Base-by-base conservation (phyloP, 2,888 invertebrate genomes). In the Pelosia muscerda region DNA sequence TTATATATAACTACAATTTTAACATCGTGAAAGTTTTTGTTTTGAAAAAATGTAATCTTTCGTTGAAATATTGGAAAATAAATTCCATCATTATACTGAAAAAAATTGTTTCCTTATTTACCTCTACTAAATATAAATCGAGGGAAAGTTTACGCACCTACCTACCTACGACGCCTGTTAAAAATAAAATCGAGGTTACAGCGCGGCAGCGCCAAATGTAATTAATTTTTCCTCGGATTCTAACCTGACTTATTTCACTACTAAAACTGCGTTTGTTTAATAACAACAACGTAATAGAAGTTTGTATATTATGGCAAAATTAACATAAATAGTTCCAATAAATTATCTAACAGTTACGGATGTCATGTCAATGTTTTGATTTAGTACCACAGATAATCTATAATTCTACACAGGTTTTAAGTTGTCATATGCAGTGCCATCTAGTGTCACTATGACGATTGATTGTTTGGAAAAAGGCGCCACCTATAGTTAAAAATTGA, bases 21-120 rank as follows among this genome's bases (percentile, higher is more conserved):
- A 89, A 88, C 86, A 87, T 87, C 85, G 86, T 89, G 88, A 89
- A 86, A 83, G 84, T 86, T 85, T 87, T 86, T 86, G 83, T 87
- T 85, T 86, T 84, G 84, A 86, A 84, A 87, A 85, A 88, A 86
- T 92, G 90, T 93, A 92, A 92, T 88, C 88, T 86, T 89, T 90
- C 89, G 90, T 91, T 89, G 88, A 90, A 87, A 85, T 76, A 83
- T 90, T 90, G 90, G 91, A 88, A 90, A 94, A 92, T 93, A 93
- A 94, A 94, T 90, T 91, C 90, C 92, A 90, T 91, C 91, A 88
- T 87, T 86, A 89, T 88, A 88, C 84, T 82, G 81, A 86, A 81
- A 66, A n/a, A 63, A 53, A 76, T 82, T 81, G 82, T 85, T 90
- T 88, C 82, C 83, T 89, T 91, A 84, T 73, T 80, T 81, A 76